A percentile compares a stretch with the other conserved stretches of the same genome.
phyloP scores from a whole-genome alignment of 2,797 vertebrate species.

The Alfaro cultratus region DNA sequence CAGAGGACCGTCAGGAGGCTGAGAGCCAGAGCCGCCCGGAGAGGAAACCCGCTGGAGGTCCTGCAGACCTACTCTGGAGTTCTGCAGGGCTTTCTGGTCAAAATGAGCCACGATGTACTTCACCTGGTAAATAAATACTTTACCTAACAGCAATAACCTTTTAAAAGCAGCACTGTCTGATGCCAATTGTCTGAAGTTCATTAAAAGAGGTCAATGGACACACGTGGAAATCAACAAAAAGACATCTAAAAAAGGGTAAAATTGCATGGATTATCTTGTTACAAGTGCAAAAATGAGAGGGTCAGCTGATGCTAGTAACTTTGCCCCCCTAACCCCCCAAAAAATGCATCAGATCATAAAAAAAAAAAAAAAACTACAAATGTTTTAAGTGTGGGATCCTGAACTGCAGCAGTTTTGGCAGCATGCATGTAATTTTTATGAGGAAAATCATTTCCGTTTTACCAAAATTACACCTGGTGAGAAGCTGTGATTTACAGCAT shows the following conservation, averaged over 20 bases:
- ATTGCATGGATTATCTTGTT: neutral
- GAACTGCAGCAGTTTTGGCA: neutral
- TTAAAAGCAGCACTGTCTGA: neutral
- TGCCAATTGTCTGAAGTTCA: neutral
- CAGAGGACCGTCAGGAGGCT: conserved; percentile 73
- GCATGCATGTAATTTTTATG: neutral
- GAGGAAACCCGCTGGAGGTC: conserved; percentile 79
- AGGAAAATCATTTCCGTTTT: neutral
- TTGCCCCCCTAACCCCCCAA: too few relatives aligned
- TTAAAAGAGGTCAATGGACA: neutral
- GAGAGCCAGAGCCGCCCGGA: conserved; percentile 75
- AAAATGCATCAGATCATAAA: neutral
- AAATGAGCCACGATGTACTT: conserved; percentile 82
- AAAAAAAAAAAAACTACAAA: neutral
- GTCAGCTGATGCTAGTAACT: neutral
- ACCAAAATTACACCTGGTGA: neutral
- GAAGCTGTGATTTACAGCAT: neutral
- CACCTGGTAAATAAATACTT: conserved; percentile 75
- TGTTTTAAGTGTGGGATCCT: neutral
- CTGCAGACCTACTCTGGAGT: conserved; percentile 82
- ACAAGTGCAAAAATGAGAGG: neutral
- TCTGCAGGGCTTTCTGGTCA: conserved; percentile 80
- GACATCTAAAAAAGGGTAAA: neutral
- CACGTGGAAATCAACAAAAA: neutral
- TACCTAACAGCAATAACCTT: neutral